Conservation (phyloP, 1,140 invertebrate species). For the Berghia stephanieae region DNA sequence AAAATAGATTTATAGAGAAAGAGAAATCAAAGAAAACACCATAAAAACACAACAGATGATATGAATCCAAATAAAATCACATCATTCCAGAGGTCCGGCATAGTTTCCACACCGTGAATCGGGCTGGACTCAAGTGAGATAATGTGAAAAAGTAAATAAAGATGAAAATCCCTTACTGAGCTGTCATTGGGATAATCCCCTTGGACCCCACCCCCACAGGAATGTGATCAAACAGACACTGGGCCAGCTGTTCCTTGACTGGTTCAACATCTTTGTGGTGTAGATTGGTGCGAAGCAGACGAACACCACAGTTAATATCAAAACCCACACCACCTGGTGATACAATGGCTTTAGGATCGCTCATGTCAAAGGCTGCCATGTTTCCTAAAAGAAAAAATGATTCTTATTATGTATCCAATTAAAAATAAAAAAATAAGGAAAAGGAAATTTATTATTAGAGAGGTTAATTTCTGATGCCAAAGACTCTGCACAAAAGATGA, state of each 20-base stretch:
- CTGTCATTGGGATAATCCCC: conserved; percentile 99
- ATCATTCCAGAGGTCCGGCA: not conserved
- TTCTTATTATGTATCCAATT: no score
- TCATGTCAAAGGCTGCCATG: conserved; percentile 99
- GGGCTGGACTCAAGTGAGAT: not conserved
- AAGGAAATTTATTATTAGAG: no score
- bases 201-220: conserved; percentile 98
- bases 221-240: conserved; percentile 99
- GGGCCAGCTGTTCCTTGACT: conserved; percentile 96
- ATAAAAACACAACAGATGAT: no score
- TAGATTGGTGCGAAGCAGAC: conserved; percentile 94
- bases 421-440: no score
- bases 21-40: no score
- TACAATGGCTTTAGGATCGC: conserved; percentile 91
- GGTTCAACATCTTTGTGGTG: conserved; percentile 94
- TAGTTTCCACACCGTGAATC: no score
- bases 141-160: not conserved
- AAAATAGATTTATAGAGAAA: no score
- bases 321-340: conserved; percentile 99
- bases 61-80: no score
- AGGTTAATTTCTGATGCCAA: no score
- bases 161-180: conserved; percentile 67
- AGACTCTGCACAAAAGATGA: no score
- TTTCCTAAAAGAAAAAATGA: no score
- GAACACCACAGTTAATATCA: conserved; percentile 98